These are phyloP conservation scores for Trichosurus vulpecula DNA, from an alignment of 2,797 vertebrate species.

Conservation along the genomic window DNA sequence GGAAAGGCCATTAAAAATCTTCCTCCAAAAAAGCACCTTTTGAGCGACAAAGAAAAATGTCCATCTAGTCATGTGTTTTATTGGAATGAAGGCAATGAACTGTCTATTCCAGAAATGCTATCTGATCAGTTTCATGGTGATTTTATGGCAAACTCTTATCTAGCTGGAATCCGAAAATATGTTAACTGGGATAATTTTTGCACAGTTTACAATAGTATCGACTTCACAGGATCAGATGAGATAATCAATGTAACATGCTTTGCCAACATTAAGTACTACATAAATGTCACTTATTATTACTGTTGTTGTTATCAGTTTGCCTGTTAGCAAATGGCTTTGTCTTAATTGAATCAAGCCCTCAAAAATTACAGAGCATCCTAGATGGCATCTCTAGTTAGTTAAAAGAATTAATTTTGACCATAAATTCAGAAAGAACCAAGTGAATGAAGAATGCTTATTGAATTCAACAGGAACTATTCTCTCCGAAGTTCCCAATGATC, in stretches of 20 bases:
- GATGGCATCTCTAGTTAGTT: not conserved
- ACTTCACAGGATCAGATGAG: not conserved
- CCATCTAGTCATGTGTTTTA: no score
- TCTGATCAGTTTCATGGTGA: conserved; percentile 36
- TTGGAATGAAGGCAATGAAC: conserved; percentile 24
- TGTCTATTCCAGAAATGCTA: conserved; percentile 37
- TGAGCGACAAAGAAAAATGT: no score
- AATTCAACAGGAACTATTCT: not conserved
- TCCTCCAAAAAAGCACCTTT: no score
- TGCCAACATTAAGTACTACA: not conserved
- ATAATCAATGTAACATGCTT: not conserved
- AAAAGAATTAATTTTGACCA: not conserved
- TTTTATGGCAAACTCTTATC: conserved; percentile 5
- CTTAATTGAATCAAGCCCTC: not conserved
- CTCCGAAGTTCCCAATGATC: not conserved
- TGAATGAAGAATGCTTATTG: not conserved
- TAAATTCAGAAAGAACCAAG: no score
- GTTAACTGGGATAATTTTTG: conserved; percentile 12
- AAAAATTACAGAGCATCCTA: not conserved
- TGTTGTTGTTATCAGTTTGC: no score
- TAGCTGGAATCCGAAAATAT: not conserved
- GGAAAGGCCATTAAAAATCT: no score
- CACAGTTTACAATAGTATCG: not conserved
- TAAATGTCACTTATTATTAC: not conserved
- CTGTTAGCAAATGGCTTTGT: not conserved